These are phyloP conservation scores for Branchellion lobata DNA, from an alignment of 2,888 invertebrate species.

Conservation along the genomic window DNA sequence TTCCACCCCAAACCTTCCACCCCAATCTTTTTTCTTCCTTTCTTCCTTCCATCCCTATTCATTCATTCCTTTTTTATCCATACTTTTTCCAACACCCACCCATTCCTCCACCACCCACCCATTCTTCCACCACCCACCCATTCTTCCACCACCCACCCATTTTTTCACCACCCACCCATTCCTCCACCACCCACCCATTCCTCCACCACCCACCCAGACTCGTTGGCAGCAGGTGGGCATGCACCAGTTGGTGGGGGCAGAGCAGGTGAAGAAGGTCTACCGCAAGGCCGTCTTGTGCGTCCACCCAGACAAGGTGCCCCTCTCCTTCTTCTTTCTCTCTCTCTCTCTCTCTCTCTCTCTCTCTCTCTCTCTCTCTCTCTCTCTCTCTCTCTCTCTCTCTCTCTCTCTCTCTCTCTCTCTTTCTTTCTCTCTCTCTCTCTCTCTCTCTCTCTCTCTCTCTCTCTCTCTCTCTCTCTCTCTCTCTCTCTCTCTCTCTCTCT, in stretches of 20 bases:
- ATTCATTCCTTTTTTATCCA: too few species aligned
- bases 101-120: too few species aligned
- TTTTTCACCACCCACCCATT: not conserved
- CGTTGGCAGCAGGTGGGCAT: conserved; percentile 90
- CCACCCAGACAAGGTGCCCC: conserved; percentile 99
- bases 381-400: too few species aligned
- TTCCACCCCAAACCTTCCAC: too few species aligned
- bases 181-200: not conserved
- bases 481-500: not conserved
- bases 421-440: not conserved
- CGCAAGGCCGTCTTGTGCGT: conserved; percentile 92
- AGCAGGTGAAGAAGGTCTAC: conserved; percentile 93
- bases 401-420: not conserved
- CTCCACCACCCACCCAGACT: not conserved
- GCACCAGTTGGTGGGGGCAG: conserved; percentile 85
- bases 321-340: too few species aligned
- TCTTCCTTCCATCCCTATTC: too few species aligned
- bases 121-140: too few species aligned
- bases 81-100: too few species aligned
- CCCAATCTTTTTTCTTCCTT: too few species aligned
- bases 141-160: too few species aligned
- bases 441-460: not conserved
- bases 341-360: too few species aligned
- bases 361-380: too few species aligned
- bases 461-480: not conserved